Conservation (phyloP, 2,888 invertebrate genomes). For the Amitus sp. region DNA sequence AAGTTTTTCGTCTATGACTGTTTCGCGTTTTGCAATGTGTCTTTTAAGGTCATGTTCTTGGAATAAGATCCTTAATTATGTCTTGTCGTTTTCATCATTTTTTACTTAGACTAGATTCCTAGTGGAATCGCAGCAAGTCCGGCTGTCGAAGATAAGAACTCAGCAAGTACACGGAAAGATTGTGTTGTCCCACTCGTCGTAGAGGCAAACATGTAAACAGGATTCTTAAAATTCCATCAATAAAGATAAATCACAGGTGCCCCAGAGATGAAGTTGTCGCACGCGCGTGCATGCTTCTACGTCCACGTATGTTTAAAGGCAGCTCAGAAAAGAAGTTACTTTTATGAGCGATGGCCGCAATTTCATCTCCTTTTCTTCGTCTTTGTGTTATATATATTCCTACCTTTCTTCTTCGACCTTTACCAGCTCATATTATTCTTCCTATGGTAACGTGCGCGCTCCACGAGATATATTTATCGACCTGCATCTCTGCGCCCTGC, state of each 20-base stretch:
- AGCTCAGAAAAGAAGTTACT: constrained; percentile 35
- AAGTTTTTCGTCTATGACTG: too few species aligned
- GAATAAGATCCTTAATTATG: too few species aligned
- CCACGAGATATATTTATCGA: constrained; percentile 56
- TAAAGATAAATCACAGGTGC: constrained; percentile 64
- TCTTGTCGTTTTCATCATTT: too few species aligned
- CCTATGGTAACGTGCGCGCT: constrained; percentile 34
- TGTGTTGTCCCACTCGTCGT: constrained; percentile 30
- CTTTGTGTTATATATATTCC: constrained; percentile 32
- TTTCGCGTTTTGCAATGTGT: too few species aligned
- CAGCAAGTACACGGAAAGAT: neutral
- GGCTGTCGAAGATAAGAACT: too few species aligned
- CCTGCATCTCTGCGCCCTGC: constrained; percentile 41
- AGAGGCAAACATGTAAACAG: constrained; percentile 59
- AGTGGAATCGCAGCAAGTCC: too few species aligned
- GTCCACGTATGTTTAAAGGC: constrained; percentile 27
- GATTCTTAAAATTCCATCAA: constrained; percentile 63
- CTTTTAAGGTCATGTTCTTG: too few species aligned
- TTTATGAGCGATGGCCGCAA: constrained; percentile 55
- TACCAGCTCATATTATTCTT: constrained; percentile 29
- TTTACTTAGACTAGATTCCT: too few species aligned
- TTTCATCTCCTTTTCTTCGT: constrained; percentile 47
- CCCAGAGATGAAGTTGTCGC: constrained; percentile 63
- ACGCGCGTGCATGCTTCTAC: constrained; percentile 38
- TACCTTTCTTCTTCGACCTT: constrained; percentile 24